A percentile compares a stretch with the other conserved stretches of the same genome.
phyloP scores from a whole-genome alignment of 2,888 invertebrate genomes.

The Geophilus truncorum region DNA sequence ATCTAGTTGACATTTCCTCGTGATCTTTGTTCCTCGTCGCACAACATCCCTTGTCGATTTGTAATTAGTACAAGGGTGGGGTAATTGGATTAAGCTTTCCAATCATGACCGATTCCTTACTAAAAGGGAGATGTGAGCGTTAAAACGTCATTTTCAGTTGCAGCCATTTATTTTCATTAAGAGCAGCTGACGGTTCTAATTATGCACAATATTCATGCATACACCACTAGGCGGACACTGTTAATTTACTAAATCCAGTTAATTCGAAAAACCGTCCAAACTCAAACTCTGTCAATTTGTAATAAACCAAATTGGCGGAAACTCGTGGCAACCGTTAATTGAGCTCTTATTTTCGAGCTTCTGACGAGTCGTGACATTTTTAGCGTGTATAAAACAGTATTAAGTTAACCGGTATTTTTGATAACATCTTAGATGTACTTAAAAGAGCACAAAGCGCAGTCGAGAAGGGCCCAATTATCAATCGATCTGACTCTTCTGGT shows the following conservation, averaged over 20 bases:
- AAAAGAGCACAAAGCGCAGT: too few species aligned
- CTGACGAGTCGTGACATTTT: too few species aligned
- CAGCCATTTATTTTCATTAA: background rate
- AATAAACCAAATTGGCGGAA: background rate
- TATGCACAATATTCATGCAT: background rate
- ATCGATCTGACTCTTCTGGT: too few species aligned
- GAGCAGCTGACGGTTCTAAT: background rate
- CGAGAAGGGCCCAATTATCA: too few species aligned
- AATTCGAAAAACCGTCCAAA: background rate
- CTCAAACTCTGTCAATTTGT: background rate
- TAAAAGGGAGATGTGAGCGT: background rate
- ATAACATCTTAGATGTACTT: too few species aligned
- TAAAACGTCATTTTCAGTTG: background rate
- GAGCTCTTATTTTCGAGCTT: too few species aligned
- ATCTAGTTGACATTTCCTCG: background rate
- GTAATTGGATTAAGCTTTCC: background rate
- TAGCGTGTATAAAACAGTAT: too few species aligned
- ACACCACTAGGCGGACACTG: background rate
- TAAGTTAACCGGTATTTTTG: too few species aligned
- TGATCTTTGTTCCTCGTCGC: background rate
- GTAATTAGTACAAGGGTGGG: background rate
- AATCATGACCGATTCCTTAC: background rate
- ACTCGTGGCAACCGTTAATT: background rate
- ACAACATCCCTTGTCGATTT: background rate
- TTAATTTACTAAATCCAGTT: background rate